phyloP scores from a whole-genome alignment of 2,888 invertebrate species.

The Diarsia mendica region DNA sequence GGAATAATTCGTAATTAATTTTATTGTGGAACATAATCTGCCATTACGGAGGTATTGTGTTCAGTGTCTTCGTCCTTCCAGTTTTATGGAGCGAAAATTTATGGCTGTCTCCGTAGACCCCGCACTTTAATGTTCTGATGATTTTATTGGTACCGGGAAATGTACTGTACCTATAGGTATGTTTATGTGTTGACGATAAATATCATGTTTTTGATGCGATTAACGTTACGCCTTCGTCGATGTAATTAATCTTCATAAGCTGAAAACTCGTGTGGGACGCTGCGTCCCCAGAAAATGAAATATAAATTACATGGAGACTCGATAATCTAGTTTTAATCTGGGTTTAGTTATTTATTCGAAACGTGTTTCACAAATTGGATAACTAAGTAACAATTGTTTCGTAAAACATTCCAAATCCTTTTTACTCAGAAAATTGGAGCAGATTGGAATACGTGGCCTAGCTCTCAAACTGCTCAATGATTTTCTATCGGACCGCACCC shows the following conservation, averaged over 20 bases:
- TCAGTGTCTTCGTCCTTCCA: constrained; percentile 22
- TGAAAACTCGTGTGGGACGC: constrained; percentile 12
- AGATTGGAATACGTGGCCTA: no score
- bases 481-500: no score
- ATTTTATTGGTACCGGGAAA: constrained; percentile 36
- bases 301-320: constrained; percentile 5
- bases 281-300: constrained; percentile 6
- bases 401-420: constrained; percentile 15
- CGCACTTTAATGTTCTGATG: constrained; percentile 37
- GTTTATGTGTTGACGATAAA: constrained; percentile 1
- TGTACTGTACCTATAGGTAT: neutral
- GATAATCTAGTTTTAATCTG: constrained; percentile 15
- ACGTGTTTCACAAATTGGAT: constrained; percentile 9
- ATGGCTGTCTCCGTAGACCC: constrained; percentile 34
- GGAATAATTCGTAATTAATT: constrained; percentile 51
- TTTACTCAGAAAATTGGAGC: no score
- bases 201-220: constrained; percentile 27
- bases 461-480: no score
- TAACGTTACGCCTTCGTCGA: constrained; percentile 15
- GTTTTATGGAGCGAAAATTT: constrained; percentile 57
- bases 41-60: constrained; percentile 34
- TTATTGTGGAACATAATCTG: constrained; percentile 41
- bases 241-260: constrained; percentile 47
- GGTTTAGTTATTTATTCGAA: constrained; percentile 16
- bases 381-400: constrained; percentile 19